Conservation (phyloP, 2,888 invertebrate species). For the Scelioninae gen. 2 region DNA sequence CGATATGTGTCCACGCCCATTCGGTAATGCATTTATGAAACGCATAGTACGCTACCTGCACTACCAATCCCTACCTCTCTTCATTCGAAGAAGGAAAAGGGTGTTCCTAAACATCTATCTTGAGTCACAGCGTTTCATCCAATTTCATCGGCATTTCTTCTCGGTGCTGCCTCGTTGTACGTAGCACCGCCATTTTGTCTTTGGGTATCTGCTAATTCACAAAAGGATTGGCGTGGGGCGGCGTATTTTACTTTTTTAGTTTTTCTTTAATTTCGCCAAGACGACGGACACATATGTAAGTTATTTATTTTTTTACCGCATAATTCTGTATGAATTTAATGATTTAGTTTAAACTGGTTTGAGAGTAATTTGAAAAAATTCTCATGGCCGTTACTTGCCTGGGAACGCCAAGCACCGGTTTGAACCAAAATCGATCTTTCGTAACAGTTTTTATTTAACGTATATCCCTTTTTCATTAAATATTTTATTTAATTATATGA, state of each 20-base stretch:
- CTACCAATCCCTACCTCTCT: too few relatives aligned
- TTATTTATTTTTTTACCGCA: not conserved
- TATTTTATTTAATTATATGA: too few relatives aligned
- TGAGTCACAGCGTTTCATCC: too few relatives aligned
- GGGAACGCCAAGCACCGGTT: slow-evolving; percentile 56
- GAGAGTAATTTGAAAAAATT: not conserved
- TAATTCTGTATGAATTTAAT: not conserved
- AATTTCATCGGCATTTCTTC: slow-evolving; percentile 40
- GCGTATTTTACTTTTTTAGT: slow-evolving; percentile 56
- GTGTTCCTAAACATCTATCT: too few relatives aligned
- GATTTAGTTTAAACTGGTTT: not conserved
- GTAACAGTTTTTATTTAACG: slow-evolving; percentile 1
- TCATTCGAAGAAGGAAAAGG: too few relatives aligned
- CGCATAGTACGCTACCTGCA: too few relatives aligned
- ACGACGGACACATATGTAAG: slow-evolving; percentile 60
- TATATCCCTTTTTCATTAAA: too few relatives aligned
- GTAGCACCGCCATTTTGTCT: slow-evolving; percentile 54
- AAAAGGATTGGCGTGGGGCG: slow-evolving; percentile 55
- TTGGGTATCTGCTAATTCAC: slow-evolving; percentile 52
- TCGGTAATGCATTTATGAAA: too few relatives aligned
- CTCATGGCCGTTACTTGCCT: slow-evolving; percentile 4
- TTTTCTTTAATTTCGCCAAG: slow-evolving; percentile 60
- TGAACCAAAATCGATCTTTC: slow-evolving; percentile 11
- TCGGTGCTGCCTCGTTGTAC: slow-evolving; percentile 10
- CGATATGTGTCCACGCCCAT: too few relatives aligned